phyloP scores from a whole-genome alignment of 2,113 vertebrate genomes.

The Prunella himalayana region DNA sequence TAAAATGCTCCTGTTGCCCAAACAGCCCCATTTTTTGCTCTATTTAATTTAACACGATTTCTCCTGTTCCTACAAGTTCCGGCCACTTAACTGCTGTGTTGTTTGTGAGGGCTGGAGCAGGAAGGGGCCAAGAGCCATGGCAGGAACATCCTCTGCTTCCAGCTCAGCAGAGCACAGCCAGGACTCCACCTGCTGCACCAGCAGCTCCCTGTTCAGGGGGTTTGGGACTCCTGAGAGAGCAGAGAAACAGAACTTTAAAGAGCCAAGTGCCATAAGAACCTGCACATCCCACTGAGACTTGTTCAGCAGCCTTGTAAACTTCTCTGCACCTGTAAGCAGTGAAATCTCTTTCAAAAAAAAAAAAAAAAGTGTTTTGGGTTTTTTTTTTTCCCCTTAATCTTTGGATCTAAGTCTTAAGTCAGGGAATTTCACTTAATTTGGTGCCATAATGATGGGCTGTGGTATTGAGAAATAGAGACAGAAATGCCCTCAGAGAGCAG shows the following conservation, averaged over 20 bases:
- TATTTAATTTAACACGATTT: neutral
- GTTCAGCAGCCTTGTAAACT: neutral
- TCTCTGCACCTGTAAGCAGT: neutral
- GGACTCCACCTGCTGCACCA: neutral
- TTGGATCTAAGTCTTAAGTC: neutral
- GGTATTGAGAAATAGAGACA: neutral
- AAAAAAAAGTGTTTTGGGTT: too few species aligned
- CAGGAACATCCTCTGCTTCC: neutral
- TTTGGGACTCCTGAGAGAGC: neutral
- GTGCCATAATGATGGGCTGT: neutral
- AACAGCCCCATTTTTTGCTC: neutral
- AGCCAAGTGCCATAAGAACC: neutral
- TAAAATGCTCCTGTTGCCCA: neutral
- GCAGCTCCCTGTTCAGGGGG: neutral
- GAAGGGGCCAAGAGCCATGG: rapidly evolving
- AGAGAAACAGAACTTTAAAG: neutral
- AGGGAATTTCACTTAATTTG: neutral
- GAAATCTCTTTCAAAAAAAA: neutral
- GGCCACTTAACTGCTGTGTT: neutral
- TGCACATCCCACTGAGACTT: neutral
- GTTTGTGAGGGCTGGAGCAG: neutral
- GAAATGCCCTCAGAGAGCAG: neutral
- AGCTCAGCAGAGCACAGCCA: neutral
- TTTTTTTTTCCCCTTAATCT: rapidly evolving
- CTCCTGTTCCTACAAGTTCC: neutral